Conservation (phyloP, 2,797 vertebrate genomes). For the Ctenopoma multispine region DNA sequence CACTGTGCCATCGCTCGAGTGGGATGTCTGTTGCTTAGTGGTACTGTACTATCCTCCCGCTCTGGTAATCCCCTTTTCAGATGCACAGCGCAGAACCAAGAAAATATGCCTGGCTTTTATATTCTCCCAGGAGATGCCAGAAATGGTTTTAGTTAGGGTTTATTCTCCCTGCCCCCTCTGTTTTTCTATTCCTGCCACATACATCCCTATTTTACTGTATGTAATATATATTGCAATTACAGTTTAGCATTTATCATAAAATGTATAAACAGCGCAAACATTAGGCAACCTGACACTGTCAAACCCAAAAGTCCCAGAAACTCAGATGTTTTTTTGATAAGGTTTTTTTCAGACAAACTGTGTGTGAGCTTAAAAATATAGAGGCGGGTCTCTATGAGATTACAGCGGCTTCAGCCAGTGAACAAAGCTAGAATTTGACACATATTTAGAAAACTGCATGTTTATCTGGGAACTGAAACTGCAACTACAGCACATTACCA, state of each 20-base stretch:
- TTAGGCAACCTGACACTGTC: not conserved
- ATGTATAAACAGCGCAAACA: not conserved
- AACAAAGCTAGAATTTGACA: not conserved
- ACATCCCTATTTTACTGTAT: not conserved
- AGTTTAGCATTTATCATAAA: not conserved
- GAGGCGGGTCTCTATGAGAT: not conserved
- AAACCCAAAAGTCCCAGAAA: not conserved
- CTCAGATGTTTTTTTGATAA: not conserved
- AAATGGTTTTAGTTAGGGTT: constrained; percentile 4
- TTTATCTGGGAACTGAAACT: constrained; percentile 13
- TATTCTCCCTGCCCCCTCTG: not conserved
- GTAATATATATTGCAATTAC: not conserved
- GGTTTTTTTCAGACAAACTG: not conserved
- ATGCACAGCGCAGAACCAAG: constrained; percentile 52
- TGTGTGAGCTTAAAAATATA: not conserved
- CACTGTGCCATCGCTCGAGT: constrained; percentile 55
- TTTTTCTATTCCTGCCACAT: not conserved
- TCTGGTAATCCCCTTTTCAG: constrained; percentile 67
- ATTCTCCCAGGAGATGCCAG: not conserved
- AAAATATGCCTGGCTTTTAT: constrained; percentile 39
- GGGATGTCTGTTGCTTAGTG: constrained; percentile 58
- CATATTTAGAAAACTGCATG: not conserved
- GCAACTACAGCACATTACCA: not conserved
- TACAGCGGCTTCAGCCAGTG: not conserved
- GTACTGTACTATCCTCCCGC: constrained; percentile 51